Conservation (phyloP, 1,140 invertebrate species). For the Chrysoperla carnea region DNA sequence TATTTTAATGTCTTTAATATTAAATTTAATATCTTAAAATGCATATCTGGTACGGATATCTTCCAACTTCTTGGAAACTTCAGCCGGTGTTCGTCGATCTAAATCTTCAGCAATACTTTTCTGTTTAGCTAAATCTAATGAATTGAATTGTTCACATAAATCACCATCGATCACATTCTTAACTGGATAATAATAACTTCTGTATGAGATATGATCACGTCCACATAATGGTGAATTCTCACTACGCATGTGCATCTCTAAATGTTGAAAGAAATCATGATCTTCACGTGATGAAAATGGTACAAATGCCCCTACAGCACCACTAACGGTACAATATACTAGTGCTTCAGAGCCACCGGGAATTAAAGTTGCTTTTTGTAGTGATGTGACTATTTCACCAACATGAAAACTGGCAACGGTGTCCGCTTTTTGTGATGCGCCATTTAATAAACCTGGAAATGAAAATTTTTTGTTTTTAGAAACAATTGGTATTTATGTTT, state of each 20-base stretch:
- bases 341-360: conserved; percentile 93
- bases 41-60: conserved; percentile 88
- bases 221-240: conserved; percentile 94
- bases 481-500: neutral
- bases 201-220: conserved; percentile 89
- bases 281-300: conserved; percentile 98
- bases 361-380: conserved; percentile 90
- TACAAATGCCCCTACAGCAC: conserved; percentile 88
- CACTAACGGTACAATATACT: conserved; percentile 90
- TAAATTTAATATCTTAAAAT: conserved; percentile 50
- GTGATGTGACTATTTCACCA: conserved; percentile 81
- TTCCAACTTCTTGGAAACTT: conserved; percentile 92
- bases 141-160: conserved; percentile 97
- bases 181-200: conserved; percentile 95
- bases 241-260: conserved; percentile 99
- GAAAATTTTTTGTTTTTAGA: conserved; percentile 2
- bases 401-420: conserved; percentile 84
- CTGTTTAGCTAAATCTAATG: conserved; percentile 84
- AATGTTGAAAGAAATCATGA: conserved; percentile 97
- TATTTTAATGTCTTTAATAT: too few relatives aligned
- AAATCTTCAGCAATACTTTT: conserved; percentile 89
- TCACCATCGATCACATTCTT: conserved; percentile 99
- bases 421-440: conserved; percentile 95
- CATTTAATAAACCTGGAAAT: conserved; percentile 61
- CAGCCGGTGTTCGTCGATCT: conserved; percentile 80